Evolutionary conservation across 2,888 invertebrate genomes (phyloP).

Genomic region (Chrysodeixis includens): DNA sequence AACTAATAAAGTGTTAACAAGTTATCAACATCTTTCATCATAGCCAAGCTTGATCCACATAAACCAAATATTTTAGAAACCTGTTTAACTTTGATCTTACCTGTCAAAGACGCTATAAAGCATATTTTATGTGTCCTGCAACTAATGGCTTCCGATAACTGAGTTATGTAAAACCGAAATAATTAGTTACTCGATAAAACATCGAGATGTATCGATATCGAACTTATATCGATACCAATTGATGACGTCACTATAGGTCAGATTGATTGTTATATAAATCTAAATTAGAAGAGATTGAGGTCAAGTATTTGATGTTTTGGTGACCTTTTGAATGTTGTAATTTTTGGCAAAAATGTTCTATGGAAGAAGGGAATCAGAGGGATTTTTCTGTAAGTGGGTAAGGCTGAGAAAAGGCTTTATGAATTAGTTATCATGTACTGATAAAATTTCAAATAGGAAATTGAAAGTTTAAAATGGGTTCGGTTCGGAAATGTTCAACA

Average conservation of each 20-base stretch:
- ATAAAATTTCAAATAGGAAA: too few relatives aligned
- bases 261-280: constrained; percentile 16
- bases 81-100: constrained; percentile 52
- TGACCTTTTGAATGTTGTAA: not conserved
- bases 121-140: constrained; percentile 76
- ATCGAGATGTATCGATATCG: not conserved
- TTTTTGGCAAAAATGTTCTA: not conserved
- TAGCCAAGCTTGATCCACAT: constrained; percentile 14
- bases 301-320: constrained; percentile 10
- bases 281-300: constrained; percentile 16
- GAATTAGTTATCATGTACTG: too few relatives aligned
- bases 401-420: not conserved
- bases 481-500: too few relatives aligned
- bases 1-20: constrained; percentile 1
- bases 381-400: not conserved
- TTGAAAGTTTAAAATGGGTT: too few relatives aligned
- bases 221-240: not conserved
- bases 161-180: constrained; percentile 70
- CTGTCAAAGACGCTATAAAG: constrained; percentile 70
- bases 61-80: constrained; percentile 43
- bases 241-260: constrained; percentile 6
- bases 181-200: constrained; percentile 58
- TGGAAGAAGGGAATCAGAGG: not conserved
- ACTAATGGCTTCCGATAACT: constrained; percentile 72
- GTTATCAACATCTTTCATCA: not conserved